Evolutionary conservation across 2,888 invertebrate genomes (phyloP).

Genomic region (Agrochola lota): DNA sequence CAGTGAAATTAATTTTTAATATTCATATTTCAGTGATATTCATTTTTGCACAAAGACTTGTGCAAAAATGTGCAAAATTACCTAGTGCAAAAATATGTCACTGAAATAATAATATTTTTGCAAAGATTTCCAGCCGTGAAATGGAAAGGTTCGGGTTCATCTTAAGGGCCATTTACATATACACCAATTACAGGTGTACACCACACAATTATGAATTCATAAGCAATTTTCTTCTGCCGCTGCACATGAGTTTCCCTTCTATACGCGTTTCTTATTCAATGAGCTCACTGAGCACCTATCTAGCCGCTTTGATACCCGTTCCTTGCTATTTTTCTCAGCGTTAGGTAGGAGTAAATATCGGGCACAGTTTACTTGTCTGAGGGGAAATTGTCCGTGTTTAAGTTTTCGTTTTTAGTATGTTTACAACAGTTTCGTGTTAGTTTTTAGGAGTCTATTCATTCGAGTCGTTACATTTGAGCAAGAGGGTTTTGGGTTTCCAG

Average conservation of each 20-base stretch:
- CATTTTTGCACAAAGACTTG: too few relatives aligned
- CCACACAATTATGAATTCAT: too few relatives aligned
- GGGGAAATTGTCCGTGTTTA: constrained; percentile 49
- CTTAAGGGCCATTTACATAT: not conserved
- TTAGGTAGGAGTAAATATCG: constrained; percentile 49
- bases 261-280: not conserved
- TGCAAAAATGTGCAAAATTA: too few relatives aligned
- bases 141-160: not conserved
- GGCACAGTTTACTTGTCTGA: constrained; percentile 45
- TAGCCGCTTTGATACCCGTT: constrained; percentile 44
- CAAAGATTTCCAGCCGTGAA: not conserved
- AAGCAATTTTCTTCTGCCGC: not conserved
- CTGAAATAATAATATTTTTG: too few relatives aligned
- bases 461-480: not conserved
- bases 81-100: too few relatives aligned
- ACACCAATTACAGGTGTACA: too few relatives aligned
- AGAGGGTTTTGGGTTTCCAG: not conserved
- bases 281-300: constrained; percentile 37
- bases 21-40: too few relatives aligned
- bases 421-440: constrained; percentile 23
- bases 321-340: constrained; percentile 57
- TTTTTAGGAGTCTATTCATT: constrained; percentile 8
- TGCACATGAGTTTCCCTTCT: not conserved
- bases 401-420: constrained; percentile 52
- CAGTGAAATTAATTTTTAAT: too few relatives aligned